phyloP scores from a whole-genome alignment of 1,140 invertebrate species.

The Vanessa atalanta region DNA sequence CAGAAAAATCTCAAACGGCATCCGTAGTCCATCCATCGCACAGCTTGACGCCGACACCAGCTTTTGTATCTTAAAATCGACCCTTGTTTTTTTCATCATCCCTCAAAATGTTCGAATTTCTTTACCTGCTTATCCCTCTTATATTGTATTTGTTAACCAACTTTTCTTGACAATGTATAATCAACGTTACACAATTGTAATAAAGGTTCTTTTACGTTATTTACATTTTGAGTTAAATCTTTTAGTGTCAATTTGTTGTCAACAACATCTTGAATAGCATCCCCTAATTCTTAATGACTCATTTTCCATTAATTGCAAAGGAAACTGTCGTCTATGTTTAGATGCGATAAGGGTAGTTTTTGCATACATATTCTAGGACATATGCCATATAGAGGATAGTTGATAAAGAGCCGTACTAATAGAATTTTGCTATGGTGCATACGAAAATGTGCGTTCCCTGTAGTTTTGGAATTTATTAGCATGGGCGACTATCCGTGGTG shows the following conservation, averaged over 20 bases:
- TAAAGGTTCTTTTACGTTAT: slow-evolving; percentile 39
- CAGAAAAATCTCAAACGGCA: slow-evolving; percentile 73
- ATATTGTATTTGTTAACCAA: slow-evolving; percentile 28
- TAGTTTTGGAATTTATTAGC: slow-evolving; percentile 74
- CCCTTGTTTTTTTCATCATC: slow-evolving; percentile 78
- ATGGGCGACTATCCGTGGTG: slow-evolving; percentile 56
- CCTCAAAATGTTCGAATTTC: slow-evolving; percentile 79
- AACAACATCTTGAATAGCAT: slow-evolving; percentile 76
- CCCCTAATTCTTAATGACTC: slow-evolving; percentile 71
- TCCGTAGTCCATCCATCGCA: slow-evolving; percentile 72
- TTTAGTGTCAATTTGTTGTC: slow-evolving; percentile 38
- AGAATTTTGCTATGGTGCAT: slow-evolving; percentile 68
- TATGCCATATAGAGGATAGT: slow-evolving; percentile 43
- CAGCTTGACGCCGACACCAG: slow-evolving; percentile 75
- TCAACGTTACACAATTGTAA: slow-evolving; percentile 31
- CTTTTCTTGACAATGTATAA: slow-evolving; percentile 24
- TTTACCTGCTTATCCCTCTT: slow-evolving; percentile 69
- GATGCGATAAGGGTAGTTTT: slow-evolving; percentile 30
- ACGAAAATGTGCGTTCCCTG: slow-evolving; percentile 70
- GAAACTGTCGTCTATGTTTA: slow-evolving; percentile 39
- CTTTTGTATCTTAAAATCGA: slow-evolving; percentile 74
- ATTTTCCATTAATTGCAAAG: slow-evolving; percentile 52
- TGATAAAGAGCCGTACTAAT: slow-evolving; percentile 42
- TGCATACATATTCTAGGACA: slow-evolving; percentile 29
- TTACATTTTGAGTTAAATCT: slow-evolving; percentile 36